A percentile compares a stretch with the other conserved stretches of the same genome.
Evolutionary conservation across 2,888 invertebrate genomes (phyloP).

Genomic region (Caenorhabditis sulstoni): DNA sequence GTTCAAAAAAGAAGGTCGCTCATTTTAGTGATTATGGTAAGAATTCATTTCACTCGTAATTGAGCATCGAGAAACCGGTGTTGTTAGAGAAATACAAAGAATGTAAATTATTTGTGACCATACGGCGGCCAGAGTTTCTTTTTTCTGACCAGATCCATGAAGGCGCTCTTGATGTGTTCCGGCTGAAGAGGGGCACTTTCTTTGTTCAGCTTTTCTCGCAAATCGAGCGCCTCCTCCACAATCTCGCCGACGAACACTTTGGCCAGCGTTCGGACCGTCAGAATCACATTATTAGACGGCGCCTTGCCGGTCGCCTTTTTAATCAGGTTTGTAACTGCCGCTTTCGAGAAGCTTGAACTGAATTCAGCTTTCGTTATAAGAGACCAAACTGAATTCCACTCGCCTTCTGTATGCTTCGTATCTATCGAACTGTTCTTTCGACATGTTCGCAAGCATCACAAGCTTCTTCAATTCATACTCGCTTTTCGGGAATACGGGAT

Average conservation of each 20-base stretch:
- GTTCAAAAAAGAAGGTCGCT: neutral
- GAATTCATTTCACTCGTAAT: slow-evolving; percentile 3
- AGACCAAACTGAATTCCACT: neutral
- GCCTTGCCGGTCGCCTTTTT: slow-evolving; percentile 94
- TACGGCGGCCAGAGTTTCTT: slow-evolving; percentile 77
- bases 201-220: slow-evolving; percentile 43
- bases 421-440: slow-evolving; percentile 96
- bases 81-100: neutral
- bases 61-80: neutral
- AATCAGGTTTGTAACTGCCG: slow-evolving; percentile 84
- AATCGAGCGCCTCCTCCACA: slow-evolving; percentile 89
- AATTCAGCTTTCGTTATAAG: neutral
- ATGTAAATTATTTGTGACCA: slow-evolving; percentile 29
- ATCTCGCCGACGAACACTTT: slow-evolving; percentile 98
- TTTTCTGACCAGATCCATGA: slow-evolving; percentile 64
- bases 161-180: slow-evolving; percentile 69
- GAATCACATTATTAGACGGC: slow-evolving; percentile 98
- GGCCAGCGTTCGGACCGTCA: slow-evolving; percentile 88
- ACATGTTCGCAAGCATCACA: slow-evolving; percentile 98
- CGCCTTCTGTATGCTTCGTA: slow-evolving; percentile 97
- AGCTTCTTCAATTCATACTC: slow-evolving; percentile 8
- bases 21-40: slow-evolving; percentile 1
- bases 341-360: slow-evolving; percentile 67
- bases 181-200: slow-evolving; percentile 65
- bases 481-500: no score